These are phyloP conservation scores for Myopa tessellatipennis DNA, from an alignment of 2,888 invertebrate genomes.

Conservation along the genomic window DNA sequence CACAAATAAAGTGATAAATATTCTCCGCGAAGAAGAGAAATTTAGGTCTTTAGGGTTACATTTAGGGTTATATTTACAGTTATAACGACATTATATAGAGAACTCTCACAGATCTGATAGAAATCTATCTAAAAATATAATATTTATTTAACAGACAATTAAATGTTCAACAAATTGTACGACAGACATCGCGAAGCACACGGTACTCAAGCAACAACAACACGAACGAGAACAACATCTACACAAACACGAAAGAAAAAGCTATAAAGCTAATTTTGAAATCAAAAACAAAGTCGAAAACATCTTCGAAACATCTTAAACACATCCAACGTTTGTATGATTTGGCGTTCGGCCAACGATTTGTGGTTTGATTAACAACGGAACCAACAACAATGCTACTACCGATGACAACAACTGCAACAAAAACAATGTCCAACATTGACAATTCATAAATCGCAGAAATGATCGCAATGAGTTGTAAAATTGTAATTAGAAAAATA, in stretches of 20 bases:
- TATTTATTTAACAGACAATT: too few species aligned
- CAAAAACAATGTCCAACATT: not conserved
- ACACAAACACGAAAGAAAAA: not conserved
- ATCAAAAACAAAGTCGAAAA: not conserved
- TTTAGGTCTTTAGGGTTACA: too few species aligned
- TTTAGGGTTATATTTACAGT: too few species aligned
- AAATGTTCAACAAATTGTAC: too few species aligned
- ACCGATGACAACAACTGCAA: not conserved
- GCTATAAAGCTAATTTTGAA: not conserved
- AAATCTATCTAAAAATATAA: too few species aligned
- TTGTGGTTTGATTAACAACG: not conserved
- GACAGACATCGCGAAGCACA: too few species aligned
- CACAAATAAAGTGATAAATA: too few species aligned
- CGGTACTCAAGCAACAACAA: too few species aligned
- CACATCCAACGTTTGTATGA: not conserved
- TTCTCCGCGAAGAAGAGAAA: too few species aligned
- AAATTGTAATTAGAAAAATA: not conserved
- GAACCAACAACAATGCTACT: not conserved
- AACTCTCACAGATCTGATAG: too few species aligned
- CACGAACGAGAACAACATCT: too few species aligned
- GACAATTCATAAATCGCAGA: conserved; percentile 4
- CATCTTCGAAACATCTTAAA: not conserved
- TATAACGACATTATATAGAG: too few species aligned
- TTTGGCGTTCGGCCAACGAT: not conserved
- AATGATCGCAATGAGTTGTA: conserved; percentile 2